Conservation (phyloP, 1,140 invertebrate genomes). For the Phymastichus coffea region DNA sequence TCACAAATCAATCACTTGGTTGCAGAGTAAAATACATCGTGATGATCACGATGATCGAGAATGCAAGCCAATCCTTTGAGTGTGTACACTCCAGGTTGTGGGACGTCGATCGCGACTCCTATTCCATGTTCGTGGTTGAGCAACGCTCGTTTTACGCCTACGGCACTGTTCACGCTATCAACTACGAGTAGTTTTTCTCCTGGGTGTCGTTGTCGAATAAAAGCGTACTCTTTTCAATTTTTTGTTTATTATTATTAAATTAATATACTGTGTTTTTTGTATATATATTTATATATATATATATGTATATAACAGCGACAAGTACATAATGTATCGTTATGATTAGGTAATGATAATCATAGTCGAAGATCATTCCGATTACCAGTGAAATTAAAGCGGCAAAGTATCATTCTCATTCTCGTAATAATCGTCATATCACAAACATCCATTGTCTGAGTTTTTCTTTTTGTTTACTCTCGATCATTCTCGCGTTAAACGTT, state of each 20-base stretch:
- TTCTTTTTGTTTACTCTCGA: slow-evolving; percentile 1
- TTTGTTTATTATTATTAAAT: slow-evolving; percentile 55
- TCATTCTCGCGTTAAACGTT: slow-evolving; percentile 16
- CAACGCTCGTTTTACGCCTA: slow-evolving; percentile 58
- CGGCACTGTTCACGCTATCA: slow-evolving; percentile 60
- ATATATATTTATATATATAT: slow-evolving; percentile 44
- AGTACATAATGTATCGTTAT: slow-evolving; percentile 54
- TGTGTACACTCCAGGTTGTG: slow-evolving; percentile 60
- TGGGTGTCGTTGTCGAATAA: too few species aligned
- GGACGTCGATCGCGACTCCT: slow-evolving; percentile 61
- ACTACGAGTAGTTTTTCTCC: slow-evolving; percentile 62
- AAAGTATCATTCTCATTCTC: slow-evolving; percentile 33
- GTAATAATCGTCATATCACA: slow-evolving; percentile 24
- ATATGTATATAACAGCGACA: slow-evolving; percentile 53
- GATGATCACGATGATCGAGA: slow-evolving; percentile 60
- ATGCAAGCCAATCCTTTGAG: slow-evolving; percentile 58
- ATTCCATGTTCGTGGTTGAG: slow-evolving; percentile 57
- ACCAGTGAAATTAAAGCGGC: slow-evolving; percentile 44
- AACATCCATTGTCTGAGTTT: neutral
- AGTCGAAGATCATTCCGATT: slow-evolving; percentile 45
- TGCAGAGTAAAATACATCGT: slow-evolving; percentile 63
- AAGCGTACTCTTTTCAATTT: slow-evolving; percentile 27
- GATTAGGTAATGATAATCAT: slow-evolving; percentile 52
- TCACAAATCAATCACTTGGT: slow-evolving; percentile 24
- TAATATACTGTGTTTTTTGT: slow-evolving; percentile 46